These are phyloP conservation scores for Cheilosia grossa DNA, from an alignment of 2,888 invertebrate genomes.

Conservation along the genomic window DNA sequence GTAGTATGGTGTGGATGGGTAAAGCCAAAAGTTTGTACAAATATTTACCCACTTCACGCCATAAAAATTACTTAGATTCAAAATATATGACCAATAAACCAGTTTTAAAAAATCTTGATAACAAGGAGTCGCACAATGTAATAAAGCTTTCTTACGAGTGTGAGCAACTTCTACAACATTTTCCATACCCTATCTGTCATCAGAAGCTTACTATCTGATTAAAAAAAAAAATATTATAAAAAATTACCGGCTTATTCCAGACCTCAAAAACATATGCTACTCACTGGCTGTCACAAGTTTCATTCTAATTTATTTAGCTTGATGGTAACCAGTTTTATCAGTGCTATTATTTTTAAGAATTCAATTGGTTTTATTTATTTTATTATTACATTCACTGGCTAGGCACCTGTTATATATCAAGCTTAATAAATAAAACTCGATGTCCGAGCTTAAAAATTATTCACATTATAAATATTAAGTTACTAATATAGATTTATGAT, in stretches of 20 bases:
- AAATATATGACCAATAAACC: too few relatives aligned
- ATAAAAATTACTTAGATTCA: too few relatives aligned
- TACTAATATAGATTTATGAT: constrained; percentile 22
- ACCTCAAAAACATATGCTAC: constrained; percentile 22
- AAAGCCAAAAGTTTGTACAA: too few relatives aligned
- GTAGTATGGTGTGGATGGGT: too few relatives aligned
- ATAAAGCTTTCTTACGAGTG: too few relatives aligned
- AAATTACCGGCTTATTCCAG: not conserved
- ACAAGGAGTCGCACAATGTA: too few relatives aligned
- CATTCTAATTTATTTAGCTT: constrained; percentile 56
- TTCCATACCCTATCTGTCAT: not conserved
- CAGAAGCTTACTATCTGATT: not conserved
- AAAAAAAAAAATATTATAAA: not conserved
- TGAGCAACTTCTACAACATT: not conserved
- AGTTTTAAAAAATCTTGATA: too few relatives aligned
- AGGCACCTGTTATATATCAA: not conserved
- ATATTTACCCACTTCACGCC: too few relatives aligned
- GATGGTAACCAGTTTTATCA: constrained; percentile 39
- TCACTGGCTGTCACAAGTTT: constrained; percentile 55
- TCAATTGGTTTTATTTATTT: constrained; percentile 40
- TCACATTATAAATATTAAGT: not conserved
- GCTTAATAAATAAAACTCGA: not conserved
- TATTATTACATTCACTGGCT: not conserved
- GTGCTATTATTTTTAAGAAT: constrained; percentile 23
- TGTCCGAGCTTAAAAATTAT: too few relatives aligned